A percentile compares a stretch with the other conserved stretches of the same genome.
phyloP scores from a whole-genome alignment of 2,888 invertebrate species.

The Malthinus seriepunctatus region DNA sequence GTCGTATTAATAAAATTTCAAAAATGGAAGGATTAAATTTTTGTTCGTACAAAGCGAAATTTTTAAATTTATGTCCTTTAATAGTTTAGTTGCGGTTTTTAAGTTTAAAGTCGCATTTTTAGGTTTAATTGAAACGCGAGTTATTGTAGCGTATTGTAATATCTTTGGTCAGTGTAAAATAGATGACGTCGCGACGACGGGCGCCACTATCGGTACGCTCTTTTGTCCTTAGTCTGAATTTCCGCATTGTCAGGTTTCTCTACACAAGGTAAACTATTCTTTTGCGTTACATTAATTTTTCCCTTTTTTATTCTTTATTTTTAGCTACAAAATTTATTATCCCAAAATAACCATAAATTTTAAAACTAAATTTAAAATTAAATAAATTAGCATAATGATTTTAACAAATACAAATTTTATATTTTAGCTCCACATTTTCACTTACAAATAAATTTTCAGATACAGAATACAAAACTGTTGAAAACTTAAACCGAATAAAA shows the following conservation, averaged over 20 bases:
- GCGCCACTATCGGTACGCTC: slow-evolving; percentile 36
- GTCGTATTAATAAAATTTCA: not conserved
- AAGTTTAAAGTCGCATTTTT: slow-evolving; percentile 2
- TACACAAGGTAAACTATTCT: slow-evolving; percentile 11
- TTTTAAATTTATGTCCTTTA: not conserved
- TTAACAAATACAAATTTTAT: no score
- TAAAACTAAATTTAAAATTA: no score
- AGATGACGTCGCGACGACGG: slow-evolving; percentile 44
- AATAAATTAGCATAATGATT: no score
- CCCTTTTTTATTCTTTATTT: not conserved
- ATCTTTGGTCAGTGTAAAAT: slow-evolving; percentile 43
- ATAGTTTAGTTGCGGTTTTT: not conserved
- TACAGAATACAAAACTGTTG: no score
- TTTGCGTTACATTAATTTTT: not conserved
- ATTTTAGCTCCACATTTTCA: no score
- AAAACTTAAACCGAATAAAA: no score
- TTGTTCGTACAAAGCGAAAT: not conserved
- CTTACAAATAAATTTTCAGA: no score
- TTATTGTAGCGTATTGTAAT: slow-evolving; percentile 40
- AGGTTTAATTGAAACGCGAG: slow-evolving; percentile 26
- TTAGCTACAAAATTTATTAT: not conserved
- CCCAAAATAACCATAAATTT: no score
- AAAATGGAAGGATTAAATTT: not conserved
- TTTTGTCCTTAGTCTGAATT: slow-evolving; percentile 30
- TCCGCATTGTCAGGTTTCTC: slow-evolving; percentile 12